phyloP scores from a whole-genome alignment of 2,113 vertebrate genomes.

The Ammodytes dubius region DNA sequence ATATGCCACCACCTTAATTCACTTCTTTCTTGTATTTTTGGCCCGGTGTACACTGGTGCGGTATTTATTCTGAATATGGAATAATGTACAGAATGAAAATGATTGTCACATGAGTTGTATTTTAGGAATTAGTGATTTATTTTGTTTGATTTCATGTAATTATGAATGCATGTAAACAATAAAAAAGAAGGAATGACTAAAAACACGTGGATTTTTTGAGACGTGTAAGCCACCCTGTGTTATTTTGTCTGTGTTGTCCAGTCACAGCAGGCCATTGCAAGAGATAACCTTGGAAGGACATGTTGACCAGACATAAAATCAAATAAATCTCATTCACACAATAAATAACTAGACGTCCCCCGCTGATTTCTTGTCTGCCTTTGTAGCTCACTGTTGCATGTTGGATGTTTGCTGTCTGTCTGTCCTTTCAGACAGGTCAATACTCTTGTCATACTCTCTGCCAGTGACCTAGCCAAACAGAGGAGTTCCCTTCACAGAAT shows the following conservation, averaged over 20 bases:
- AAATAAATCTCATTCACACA: conserved; percentile 49
- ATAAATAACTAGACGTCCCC: conserved; percentile 26
- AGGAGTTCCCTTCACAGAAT: neutral
- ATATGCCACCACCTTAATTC: too few relatives aligned
- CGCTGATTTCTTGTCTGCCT: conserved; percentile 33
- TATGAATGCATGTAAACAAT: too few relatives aligned
- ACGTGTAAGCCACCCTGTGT: neutral
- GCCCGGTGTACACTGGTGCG: too few relatives aligned
- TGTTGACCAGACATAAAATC: conserved; percentile 38
- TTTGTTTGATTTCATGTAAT: too few relatives aligned
- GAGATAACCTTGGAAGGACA: conserved; percentile 29
- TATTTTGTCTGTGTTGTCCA: neutral
- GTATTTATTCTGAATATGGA: too few relatives aligned
- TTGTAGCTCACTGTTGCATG: conserved; percentile 11
- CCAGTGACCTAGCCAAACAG: conserved; percentile 31
- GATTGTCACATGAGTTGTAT: too few relatives aligned
- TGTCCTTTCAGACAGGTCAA: conserved; percentile 65
- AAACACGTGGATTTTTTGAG: too few relatives aligned
- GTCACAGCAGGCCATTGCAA: neutral
- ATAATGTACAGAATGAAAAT: too few relatives aligned
- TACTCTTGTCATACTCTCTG: conserved; percentile 35
- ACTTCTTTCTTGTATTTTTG: too few relatives aligned
- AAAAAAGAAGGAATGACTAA: too few relatives aligned
- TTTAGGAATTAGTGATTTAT: too few relatives aligned
- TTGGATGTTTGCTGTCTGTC: conserved; percentile 70